Conservation (phyloP, 2,113 vertebrate species). For the Calonectris borealis region DNA sequence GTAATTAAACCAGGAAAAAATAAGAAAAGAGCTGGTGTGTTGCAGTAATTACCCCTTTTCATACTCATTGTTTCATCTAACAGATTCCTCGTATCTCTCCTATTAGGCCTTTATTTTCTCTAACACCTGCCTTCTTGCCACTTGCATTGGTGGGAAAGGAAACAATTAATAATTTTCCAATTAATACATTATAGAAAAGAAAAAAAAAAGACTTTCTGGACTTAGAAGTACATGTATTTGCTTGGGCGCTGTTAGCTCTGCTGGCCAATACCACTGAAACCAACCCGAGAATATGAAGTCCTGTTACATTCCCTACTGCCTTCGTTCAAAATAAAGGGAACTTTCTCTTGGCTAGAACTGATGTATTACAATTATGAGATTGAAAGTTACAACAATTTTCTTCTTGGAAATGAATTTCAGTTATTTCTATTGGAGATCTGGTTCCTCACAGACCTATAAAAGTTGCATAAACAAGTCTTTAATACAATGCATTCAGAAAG, state of each 20-base stretch:
- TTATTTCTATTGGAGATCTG: neutral
- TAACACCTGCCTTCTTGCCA: neutral
- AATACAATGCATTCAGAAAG: neutral
- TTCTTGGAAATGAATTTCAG: conserved; percentile 10
- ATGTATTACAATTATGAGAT: neutral
- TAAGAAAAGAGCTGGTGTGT: neutral
- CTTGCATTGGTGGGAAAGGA: neutral
- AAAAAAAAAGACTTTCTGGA: neutral
- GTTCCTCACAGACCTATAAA: neutral
- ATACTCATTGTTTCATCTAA: neutral
- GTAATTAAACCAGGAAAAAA: neutral
- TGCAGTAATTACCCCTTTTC: neutral
- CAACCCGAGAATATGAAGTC: neutral
- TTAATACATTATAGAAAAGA: neutral
- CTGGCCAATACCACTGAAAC: neutral
- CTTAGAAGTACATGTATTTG: neutral
- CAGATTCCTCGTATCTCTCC: neutral
- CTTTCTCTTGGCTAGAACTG: neutral
- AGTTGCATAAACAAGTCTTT: neutral
- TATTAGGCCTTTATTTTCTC: neutral
- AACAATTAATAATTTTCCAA: neutral
- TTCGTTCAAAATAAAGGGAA: neutral
- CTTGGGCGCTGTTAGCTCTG: neutral
- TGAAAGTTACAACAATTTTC: neutral
- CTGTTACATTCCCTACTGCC: neutral